A percentile compares a stretch with the other conserved stretches of the same genome.
Evolutionary conservation across 2,888 invertebrate genomes (phyloP).

Genomic region (Drosophila mettleri): DNA sequence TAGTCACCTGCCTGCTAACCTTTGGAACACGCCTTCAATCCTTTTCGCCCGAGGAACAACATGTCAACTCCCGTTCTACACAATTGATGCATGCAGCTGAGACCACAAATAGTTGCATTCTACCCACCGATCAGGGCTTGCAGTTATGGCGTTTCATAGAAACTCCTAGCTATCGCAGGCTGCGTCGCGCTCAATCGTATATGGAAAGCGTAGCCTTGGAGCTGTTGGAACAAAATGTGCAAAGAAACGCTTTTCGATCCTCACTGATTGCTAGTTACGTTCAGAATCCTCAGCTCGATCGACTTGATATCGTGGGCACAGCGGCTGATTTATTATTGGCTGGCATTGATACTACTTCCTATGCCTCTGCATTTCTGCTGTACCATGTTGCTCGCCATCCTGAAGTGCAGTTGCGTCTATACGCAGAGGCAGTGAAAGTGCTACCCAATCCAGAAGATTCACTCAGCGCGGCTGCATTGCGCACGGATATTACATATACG

Average conservation of each 20-base stretch:
- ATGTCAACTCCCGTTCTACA: constrained; percentile 87
- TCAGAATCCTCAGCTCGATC: constrained; percentile 88
- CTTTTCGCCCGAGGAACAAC: constrained; percentile 88
- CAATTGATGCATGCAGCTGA: constrained; percentile 90
- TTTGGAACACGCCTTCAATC: constrained; percentile 90
- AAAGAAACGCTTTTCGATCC: constrained; percentile 48
- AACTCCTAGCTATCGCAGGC: constrained; percentile 90
- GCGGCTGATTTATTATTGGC: constrained; percentile 93
- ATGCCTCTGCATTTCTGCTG: constrained; percentile 90
- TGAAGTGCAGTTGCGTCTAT: constrained; percentile 88
- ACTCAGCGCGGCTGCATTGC: constrained; percentile 87
- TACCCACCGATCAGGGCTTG: constrained; percentile 84
- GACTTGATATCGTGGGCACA: constrained; percentile 93
- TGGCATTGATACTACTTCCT: constrained; percentile 94
- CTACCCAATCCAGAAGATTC: constrained; percentile 86
- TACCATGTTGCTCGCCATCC: constrained; percentile 92
- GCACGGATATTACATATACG: constrained; percentile 88
- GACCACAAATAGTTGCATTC: constrained; percentile 88
- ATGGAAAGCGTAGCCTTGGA: constrained; percentile 91
- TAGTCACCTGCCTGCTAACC: constrained; percentile 90
- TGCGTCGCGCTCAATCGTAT: constrained; percentile 89
- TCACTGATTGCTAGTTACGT: constrained; percentile 90
- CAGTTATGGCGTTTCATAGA: constrained; percentile 89
- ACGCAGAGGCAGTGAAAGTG: constrained; percentile 87
- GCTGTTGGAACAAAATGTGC: constrained; percentile 87